Conservation (phyloP, 2,113 vertebrate species). For the Nerophis lumbriciformis region DNA sequence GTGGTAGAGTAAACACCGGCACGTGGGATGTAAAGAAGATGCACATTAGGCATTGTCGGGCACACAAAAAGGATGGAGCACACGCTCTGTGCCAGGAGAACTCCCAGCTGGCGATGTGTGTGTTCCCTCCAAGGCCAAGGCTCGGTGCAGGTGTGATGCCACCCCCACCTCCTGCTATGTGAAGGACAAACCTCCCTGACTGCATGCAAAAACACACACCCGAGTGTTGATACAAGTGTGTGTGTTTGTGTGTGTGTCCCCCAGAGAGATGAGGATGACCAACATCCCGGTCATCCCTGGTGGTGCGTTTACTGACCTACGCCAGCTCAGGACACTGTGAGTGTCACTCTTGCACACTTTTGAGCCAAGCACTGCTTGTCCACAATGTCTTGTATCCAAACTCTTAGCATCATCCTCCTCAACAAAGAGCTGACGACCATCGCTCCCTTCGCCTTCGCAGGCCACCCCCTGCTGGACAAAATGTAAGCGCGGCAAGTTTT, state of each 20-base stretch:
- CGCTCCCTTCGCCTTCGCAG: slow-evolving; percentile 30
- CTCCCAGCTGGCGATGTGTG: slow-evolving; percentile 28
- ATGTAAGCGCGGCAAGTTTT: slow-evolving; percentile 32
- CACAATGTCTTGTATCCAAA: background rate
- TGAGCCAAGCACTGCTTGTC: no score
- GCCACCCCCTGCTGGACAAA: slow-evolving; percentile 25
- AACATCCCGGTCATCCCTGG: slow-evolving; percentile 48
- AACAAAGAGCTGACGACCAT: slow-evolving; percentile 46
- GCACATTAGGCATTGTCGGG: background rate
- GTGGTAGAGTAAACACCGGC: no score
- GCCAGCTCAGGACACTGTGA: slow-evolving; percentile 63
- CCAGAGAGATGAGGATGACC: slow-evolving; percentile 59
- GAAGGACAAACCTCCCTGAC: slow-evolving; percentile 12
- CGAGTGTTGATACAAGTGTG: slow-evolving; percentile 4
- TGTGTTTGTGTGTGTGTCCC: slow-evolving; percentile 14
- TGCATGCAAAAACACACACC: background rate
- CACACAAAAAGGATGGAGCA: slow-evolving; percentile 2
- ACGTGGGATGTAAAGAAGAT: no score
- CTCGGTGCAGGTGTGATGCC: slow-evolving; percentile 15
- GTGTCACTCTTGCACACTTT: slow-evolving; percentile 7
- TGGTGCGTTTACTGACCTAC: slow-evolving; percentile 43
- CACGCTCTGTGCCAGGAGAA: slow-evolving; percentile 16
- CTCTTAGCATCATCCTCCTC: slow-evolving; percentile 16
- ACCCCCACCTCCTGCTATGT: background rate
- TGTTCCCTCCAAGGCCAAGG: slow-evolving; percentile 60